Percentiles rank a stretch among this genome's conserved stretches.
Evolutionary conservation across 2,797 vertebrate genomes (phyloP).

Genomic region (Smutsia temminckii): DNA sequence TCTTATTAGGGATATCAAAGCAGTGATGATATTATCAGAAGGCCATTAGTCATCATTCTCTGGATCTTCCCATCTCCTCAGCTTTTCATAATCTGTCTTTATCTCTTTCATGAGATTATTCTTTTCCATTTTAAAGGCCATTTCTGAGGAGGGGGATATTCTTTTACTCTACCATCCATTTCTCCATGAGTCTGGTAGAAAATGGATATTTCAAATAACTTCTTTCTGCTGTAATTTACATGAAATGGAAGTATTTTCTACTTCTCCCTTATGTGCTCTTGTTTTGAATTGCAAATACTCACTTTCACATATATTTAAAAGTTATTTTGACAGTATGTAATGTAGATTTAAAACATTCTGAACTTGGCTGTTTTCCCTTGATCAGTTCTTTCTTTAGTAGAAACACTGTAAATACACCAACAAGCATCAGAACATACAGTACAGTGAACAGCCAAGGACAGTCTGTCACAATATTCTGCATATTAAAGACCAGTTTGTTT

Average conservation of each 20-base stretch:
- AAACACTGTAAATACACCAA: slow-evolving; percentile 84
- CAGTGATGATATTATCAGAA: not conserved
- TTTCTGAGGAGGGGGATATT: not conserved
- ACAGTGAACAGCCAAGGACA: slow-evolving; percentile 82
- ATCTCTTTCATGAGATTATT: not conserved
- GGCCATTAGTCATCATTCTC: not conserved
- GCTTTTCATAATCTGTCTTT: not conserved
- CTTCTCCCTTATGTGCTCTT: slow-evolving; percentile 64
- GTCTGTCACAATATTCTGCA: slow-evolving; percentile 81
- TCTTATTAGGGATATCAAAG: not conserved
- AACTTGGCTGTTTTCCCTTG: slow-evolving; percentile 81
- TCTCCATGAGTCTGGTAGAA: slow-evolving; percentile 32
- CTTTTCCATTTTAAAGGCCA: slow-evolving; percentile 1
- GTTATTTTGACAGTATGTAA: slow-evolving; percentile 81
- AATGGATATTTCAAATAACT: slow-evolving; percentile 53
- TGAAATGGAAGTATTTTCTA: slow-evolving; percentile 60
- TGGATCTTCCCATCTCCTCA: slow-evolving; percentile 28
- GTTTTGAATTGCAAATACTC: slow-evolving; percentile 70
- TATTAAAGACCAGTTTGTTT: slow-evolving; percentile 79
- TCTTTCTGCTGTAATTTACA: slow-evolving; percentile 63
- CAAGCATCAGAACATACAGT: slow-evolving; percentile 86
- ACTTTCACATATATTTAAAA: slow-evolving; percentile 79
- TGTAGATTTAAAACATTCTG: slow-evolving; percentile 79
- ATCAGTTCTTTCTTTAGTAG: slow-evolving; percentile 79
- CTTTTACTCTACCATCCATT: not conserved